phyloP scores from a whole-genome alignment of 1,140 invertebrate genomes.

The Megalopta genalis region DNA sequence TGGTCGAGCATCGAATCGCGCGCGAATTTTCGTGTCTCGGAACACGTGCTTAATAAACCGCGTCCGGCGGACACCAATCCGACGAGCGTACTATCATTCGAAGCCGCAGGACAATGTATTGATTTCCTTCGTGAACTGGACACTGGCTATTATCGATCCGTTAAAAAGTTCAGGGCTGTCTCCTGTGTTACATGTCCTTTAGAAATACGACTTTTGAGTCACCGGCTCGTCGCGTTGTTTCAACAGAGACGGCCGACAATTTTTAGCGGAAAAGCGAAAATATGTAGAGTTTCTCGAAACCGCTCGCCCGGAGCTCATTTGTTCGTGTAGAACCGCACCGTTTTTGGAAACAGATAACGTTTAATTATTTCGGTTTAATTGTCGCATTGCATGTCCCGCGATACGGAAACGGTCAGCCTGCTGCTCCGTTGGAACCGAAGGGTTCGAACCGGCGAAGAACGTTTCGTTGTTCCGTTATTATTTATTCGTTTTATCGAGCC shows the following conservation, averaged over 20 bases:
- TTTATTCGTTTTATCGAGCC: too few species aligned
- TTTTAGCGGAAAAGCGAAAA: not conserved
- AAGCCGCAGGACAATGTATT: constrained; percentile 73
- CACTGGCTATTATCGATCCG: constrained; percentile 73
- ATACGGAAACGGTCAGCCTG: not conserved
- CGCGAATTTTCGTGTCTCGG: constrained; percentile 7
- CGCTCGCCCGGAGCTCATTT: too few species aligned
- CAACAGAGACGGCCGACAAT: not conserved
- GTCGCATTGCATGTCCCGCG: not conserved
- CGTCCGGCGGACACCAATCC: constrained; percentile 53
- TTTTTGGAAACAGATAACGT: not conserved
- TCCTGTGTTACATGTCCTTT: constrained; percentile 43
- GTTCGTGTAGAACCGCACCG: not conserved
- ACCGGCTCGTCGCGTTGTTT: not conserved
- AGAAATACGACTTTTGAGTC: not conserved
- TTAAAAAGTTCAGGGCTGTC: constrained; percentile 75
- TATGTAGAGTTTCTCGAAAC: not conserved
- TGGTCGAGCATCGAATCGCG: not conserved
- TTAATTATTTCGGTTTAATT: not conserved
- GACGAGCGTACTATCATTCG: constrained; percentile 53
- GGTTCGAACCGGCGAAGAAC: not conserved
- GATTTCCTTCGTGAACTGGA: constrained; percentile 71
- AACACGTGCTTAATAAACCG: constrained; percentile 37
- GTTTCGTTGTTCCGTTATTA: not conserved
- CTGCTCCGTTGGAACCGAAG: not conserved